Evolutionary conservation across 2,888 invertebrate genomes (phyloP).

Genomic region (Drosophila fulvimacula): DNA sequence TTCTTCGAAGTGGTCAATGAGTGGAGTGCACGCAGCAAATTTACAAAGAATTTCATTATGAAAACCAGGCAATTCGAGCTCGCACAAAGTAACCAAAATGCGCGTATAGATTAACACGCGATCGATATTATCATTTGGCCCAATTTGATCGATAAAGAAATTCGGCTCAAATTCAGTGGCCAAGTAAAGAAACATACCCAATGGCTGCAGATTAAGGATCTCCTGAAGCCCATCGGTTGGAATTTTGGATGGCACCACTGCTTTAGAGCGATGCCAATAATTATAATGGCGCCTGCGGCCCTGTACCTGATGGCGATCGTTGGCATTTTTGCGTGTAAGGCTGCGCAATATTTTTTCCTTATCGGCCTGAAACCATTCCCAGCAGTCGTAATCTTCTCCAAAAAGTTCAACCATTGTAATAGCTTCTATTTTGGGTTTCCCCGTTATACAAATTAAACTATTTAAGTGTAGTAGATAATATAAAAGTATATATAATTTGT

Average conservation of each 20-base stretch:
- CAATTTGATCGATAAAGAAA: slow-evolving; percentile 64
- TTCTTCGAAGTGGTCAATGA: slow-evolving; percentile 60
- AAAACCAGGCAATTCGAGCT: slow-evolving; percentile 72
- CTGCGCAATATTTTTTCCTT: slow-evolving; percentile 24
- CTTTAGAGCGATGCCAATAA: slow-evolving; percentile 2
- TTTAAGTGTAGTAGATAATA: not conserved
- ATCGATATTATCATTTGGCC: slow-evolving; percentile 61
- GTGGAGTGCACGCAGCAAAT: slow-evolving; percentile 48
- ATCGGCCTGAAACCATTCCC: slow-evolving; percentile 44
- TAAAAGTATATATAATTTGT: not conserved
- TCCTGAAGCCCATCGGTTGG: slow-evolving; percentile 19
- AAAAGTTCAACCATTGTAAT: slow-evolving; percentile 27
- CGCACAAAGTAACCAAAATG: slow-evolving; percentile 62
- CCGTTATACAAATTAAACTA: not conserved
- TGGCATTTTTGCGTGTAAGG: slow-evolving; percentile 23
- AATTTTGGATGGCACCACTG: slow-evolving; percentile 7
- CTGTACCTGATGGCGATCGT: not conserved
- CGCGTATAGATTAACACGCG: slow-evolving; percentile 64
- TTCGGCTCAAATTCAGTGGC: slow-evolving; percentile 43
- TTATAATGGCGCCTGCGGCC: not conserved
- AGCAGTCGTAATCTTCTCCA: slow-evolving; percentile 37
- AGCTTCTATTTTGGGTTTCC: slow-evolving; percentile 3
- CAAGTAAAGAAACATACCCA: slow-evolving; percentile 68
- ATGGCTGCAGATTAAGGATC: slow-evolving; percentile 48
- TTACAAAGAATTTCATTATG: slow-evolving; percentile 53